phyloP scores from a whole-genome alignment of 2,797 vertebrate species.

The Spondyliosoma cantharus region DNA sequence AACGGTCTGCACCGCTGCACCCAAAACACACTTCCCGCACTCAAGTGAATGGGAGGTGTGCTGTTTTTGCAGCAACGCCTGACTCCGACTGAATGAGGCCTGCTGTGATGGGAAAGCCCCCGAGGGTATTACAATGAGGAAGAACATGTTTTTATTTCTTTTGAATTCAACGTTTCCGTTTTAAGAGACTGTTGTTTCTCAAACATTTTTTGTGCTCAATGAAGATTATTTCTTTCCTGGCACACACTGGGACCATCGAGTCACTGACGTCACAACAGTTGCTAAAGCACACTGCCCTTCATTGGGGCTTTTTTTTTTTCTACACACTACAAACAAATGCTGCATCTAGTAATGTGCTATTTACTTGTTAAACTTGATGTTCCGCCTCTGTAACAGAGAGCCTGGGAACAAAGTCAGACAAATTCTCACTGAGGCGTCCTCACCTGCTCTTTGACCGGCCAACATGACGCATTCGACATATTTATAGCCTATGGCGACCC shows the following conservation, averaged over 20 bases:
- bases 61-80: too few species aligned
- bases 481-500: constrained; percentile 71
- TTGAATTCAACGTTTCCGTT: too few species aligned
- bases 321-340: neutral
- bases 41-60: too few species aligned
- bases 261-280: neutral
- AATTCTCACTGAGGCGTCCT: constrained; percentile 56
- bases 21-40: too few species aligned
- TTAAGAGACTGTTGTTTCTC: too few species aligned
- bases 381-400: constrained; percentile 28
- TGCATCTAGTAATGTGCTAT: neutral
- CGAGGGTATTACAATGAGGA: neutral
- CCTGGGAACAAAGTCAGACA: constrained; percentile 55
- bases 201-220: too few species aligned
- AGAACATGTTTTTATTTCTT: neutral
- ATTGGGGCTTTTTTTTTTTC: too few species aligned
- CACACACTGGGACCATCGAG: neutral
- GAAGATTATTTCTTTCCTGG: neutral
- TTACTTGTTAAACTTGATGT: neutral
- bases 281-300: neutral
- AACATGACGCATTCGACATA: constrained; percentile 50
- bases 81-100: too few species aligned
- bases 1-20: too few species aligned
- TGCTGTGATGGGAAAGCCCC: too few species aligned
- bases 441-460: constrained; percentile 74